phyloP scores from a whole-genome alignment of 2,113 vertebrate species.

The Patagioenas fasciata region DNA sequence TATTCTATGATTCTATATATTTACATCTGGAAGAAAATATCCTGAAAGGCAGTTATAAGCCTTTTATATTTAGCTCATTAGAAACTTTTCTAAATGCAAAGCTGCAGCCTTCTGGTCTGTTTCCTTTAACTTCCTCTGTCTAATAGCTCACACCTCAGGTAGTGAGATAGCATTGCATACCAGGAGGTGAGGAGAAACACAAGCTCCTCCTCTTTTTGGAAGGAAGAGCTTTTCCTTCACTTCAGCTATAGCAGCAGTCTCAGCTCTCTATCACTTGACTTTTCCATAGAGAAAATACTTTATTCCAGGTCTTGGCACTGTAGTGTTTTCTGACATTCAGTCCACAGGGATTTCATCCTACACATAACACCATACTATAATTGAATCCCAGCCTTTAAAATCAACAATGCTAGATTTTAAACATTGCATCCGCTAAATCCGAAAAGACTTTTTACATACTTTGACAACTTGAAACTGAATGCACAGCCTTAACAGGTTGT shows the following conservation, averaged over 20 bases:
- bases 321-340: background rate
- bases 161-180: background rate
- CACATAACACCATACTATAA: background rate
- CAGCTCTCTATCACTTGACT: background rate
- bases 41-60: background rate
- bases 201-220: background rate
- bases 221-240: background rate
- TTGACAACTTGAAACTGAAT: background rate
- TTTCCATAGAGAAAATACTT: background rate
- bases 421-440: background rate
- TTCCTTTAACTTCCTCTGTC: background rate
- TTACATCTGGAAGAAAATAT: background rate
- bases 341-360: background rate
- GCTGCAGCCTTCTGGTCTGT: background rate
- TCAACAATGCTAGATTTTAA: background rate
- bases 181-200: background rate
- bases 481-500: background rate
- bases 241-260: background rate
- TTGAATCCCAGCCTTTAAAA: background rate
- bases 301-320: background rate
- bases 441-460: accelerated
- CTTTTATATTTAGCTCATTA: background rate
- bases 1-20: too few relatives aligned
- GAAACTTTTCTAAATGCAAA: background rate
- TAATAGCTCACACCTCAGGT: background rate